Conservation (phyloP, 2,888 invertebrate species). For the Marasmarcha lunaedactyla region DNA sequence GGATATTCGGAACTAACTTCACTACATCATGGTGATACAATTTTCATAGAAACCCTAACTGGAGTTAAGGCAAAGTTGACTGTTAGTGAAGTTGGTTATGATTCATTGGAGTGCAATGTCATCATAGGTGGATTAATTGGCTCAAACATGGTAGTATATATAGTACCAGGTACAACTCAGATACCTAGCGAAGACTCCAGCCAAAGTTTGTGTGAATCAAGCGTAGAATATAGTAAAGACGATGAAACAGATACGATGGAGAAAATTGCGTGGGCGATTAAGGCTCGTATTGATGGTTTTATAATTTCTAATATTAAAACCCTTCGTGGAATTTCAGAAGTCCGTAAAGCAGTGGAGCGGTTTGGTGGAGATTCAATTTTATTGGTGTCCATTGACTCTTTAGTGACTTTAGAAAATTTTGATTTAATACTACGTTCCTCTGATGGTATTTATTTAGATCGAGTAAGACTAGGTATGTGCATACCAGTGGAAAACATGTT, state of each 20-base stretch:
- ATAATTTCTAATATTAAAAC: slow-evolving; percentile 42
- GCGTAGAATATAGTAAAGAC: background rate
- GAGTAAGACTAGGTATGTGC: slow-evolving; percentile 87
- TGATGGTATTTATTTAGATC: slow-evolving; percentile 90
- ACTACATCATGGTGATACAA: slow-evolving; percentile 55
- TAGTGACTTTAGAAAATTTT: slow-evolving; percentile 54
- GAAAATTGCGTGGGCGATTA: slow-evolving; percentile 54
- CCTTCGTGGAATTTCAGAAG: slow-evolving; percentile 32
- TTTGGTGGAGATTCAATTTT: slow-evolving; percentile 54
- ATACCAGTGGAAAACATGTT: slow-evolving; percentile 90
- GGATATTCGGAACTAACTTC: slow-evolving; percentile 65
- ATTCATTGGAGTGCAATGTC: slow-evolving; percentile 63
- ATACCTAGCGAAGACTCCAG: no score
- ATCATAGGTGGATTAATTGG: slow-evolving; percentile 63
- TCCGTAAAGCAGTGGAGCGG: slow-evolving; percentile 36
- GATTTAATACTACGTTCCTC: slow-evolving; percentile 81
- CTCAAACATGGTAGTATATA: slow-evolving; percentile 61
- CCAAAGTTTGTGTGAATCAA: background rate
- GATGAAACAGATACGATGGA: slow-evolving; percentile 16
- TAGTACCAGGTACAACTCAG: no score
- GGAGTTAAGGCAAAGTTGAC: slow-evolving; percentile 43
- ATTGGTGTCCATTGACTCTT: slow-evolving; percentile 47
- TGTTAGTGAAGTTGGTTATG: slow-evolving; percentile 45
- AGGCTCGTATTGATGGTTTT: slow-evolving; percentile 50
- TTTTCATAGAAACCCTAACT: slow-evolving; percentile 55